A percentile compares a stretch with the other conserved stretches of the same genome.
phyloP scores from a whole-genome alignment of 2,888 invertebrate species.

The Idaea dimidiata region DNA sequence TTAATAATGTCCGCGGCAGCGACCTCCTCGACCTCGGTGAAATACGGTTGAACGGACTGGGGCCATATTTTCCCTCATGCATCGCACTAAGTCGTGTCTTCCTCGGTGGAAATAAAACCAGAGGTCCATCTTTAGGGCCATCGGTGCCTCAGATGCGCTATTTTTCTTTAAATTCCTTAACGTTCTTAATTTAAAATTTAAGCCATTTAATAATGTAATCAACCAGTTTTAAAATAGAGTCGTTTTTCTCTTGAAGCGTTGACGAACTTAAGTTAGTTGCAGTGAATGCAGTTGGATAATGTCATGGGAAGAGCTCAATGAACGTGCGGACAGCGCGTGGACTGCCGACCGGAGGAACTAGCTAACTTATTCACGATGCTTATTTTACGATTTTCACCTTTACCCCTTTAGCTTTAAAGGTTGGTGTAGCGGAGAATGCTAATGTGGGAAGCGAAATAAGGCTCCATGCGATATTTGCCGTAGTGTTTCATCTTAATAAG shows the following conservation, averaged over 20 bases:
- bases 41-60: conserved; percentile 76
- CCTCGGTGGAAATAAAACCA: conserved; percentile 79
- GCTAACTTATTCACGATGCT: conserved; percentile 50
- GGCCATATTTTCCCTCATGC: conserved; percentile 78
- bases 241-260: conserved; percentile 16
- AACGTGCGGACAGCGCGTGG: conserved; percentile 77
- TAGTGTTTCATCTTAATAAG: conserved; percentile 55
- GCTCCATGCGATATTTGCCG: conserved; percentile 39
- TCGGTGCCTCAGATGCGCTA: conserved; percentile 77
- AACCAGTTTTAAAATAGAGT: background rate
- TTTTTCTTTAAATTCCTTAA: conserved; percentile 45
- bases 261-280: conserved; percentile 38
- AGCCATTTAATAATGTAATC: conserved; percentile 18
- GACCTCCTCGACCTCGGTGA: conserved; percentile 72
- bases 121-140: conserved; percentile 79
- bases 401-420: conserved; percentile 39
- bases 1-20: conserved; percentile 77
- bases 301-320: conserved; percentile 81
- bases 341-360: conserved; percentile 68
- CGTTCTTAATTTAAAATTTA: conserved; percentile 28
- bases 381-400: conserved; percentile 44
- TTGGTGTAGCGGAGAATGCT: conserved; percentile 27
- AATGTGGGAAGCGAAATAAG: conserved; percentile 32
- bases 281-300: conserved; percentile 59
- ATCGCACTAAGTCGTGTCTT: conserved; percentile 78